These are phyloP conservation scores for Sialia sialis DNA, from an alignment of 2,113 vertebrate genomes.

Conservation along the genomic window DNA sequence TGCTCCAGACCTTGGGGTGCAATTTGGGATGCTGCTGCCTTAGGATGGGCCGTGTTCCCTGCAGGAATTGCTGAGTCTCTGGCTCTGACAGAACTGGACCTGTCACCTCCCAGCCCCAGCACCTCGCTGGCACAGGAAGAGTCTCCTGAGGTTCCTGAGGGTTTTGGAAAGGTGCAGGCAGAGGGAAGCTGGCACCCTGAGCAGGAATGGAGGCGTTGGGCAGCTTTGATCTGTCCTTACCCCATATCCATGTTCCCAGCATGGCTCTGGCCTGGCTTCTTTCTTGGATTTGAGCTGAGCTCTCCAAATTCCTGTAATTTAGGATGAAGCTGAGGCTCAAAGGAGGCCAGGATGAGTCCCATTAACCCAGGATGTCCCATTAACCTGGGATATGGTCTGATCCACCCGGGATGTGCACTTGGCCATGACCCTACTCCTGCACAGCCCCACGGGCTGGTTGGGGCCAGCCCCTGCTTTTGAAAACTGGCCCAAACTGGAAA, in stretches of 20 bases:
- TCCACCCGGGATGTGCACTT: accelerated
- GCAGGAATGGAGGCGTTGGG: accelerated
- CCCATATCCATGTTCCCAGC: accelerated
- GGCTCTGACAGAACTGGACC: accelerated
- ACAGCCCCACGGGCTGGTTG: not conserved
- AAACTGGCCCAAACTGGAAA: not conserved
- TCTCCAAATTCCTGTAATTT: not conserved
- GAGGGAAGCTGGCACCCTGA: accelerated
- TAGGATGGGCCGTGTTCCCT: accelerated
- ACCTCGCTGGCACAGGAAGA: accelerated
- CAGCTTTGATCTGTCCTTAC: not conserved
- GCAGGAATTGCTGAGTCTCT: accelerated
- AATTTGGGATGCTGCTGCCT: accelerated
- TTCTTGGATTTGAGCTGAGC: not conserved
- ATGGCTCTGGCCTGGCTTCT: accelerated
- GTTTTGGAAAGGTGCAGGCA: not conserved
- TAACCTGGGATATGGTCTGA: accelerated
- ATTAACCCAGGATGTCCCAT: not conserved
- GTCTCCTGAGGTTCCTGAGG: not conserved
- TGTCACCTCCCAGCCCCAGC: not conserved
- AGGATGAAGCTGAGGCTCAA: not conserved
- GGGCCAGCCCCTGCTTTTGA: not conserved
- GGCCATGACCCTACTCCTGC: accelerated
- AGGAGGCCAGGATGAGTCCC: too few relatives aligned
- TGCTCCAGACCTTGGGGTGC: not conserved